Conservation (phyloP, 2,797 vertebrate species). For the Antennarius maculatus region DNA sequence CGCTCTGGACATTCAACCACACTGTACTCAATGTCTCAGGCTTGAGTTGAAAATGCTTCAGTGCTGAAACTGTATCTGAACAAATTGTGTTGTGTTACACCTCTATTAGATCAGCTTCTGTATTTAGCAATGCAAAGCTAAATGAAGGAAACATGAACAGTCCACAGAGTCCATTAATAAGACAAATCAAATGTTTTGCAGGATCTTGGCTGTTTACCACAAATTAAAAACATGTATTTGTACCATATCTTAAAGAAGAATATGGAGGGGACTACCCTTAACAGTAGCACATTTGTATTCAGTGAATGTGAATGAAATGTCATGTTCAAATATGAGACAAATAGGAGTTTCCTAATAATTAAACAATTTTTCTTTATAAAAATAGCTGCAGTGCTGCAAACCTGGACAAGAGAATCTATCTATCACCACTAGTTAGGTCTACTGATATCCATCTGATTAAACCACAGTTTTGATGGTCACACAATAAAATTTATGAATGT, state of each 20-base stretch:
- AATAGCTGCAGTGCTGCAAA: constrained; percentile 56
- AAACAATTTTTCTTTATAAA: constrained; percentile 59
- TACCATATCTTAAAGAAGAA: background rate
- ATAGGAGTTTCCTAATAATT: constrained; percentile 54
- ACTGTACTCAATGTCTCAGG: background rate
- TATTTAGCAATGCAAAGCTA: constrained; percentile 45
- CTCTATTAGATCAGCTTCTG: constrained; percentile 31
- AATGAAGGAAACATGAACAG: constrained; percentile 49
- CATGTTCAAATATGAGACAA: constrained; percentile 1
- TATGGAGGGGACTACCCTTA: background rate
- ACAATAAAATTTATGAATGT: background rate
- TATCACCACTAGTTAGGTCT: background rate
- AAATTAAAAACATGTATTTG: background rate
- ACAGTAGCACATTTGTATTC: constrained; percentile 1
- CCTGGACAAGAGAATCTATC: constrained; percentile 23
- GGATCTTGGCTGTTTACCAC: background rate
- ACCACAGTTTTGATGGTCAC: background rate
- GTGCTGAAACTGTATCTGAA: constrained; percentile 44
- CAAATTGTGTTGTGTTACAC: constrained; percentile 25
- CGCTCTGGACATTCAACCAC: constrained; percentile 2
- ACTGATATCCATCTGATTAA: constrained; percentile 1
- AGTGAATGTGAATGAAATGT: background rate
- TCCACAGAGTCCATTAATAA: constrained; percentile 43
- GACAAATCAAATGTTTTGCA: constrained; percentile 8
- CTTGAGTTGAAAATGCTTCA: constrained; percentile 39